These are phyloP conservation scores for Drosophila paulistorum DNA, from an alignment of 1,140 invertebrate species.

Conservation along the genomic window DNA sequence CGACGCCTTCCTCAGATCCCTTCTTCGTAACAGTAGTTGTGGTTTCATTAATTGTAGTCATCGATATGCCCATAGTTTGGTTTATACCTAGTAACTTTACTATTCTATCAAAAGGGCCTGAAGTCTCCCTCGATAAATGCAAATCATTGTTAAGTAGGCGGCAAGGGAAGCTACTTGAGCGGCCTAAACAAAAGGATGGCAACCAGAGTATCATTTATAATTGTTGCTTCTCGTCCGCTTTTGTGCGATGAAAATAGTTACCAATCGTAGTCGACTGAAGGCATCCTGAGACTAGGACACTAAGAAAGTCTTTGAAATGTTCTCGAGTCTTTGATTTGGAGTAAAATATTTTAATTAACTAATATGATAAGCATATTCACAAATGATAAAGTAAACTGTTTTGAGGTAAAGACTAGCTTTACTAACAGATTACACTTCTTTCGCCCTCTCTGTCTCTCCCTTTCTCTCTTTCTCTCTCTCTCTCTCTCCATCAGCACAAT, in stretches of 20 bases:
- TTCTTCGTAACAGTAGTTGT: neutral
- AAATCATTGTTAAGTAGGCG: constrained; percentile 44
- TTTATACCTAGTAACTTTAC: too few relatives aligned
- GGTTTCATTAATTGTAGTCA: constrained; percentile 29
- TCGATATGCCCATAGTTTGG: constrained; percentile 25
- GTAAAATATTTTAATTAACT: too few relatives aligned
- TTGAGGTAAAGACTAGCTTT: neutral
- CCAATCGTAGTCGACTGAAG: too few relatives aligned
- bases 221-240: neutral
- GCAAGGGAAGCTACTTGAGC: constrained; percentile 25
- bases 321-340: too few relatives aligned
- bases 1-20: neutral
- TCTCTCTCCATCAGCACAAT: neutral
- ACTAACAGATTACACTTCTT: too few relatives aligned
- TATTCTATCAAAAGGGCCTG: neutral
- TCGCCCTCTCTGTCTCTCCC: neutral
- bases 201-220: neutral
- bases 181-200: constrained; percentile 18
- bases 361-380: too few relatives aligned
- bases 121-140: constrained; percentile 37
- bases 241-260: too few relatives aligned
- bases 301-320: too few relatives aligned
- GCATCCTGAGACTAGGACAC: too few relatives aligned
- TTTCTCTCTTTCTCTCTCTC: neutral
- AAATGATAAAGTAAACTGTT: neutral